Evolutionary conservation across 2,888 invertebrate species (phyloP), one percentile per base, ranked within the genome.

Genomic region (Lacanobia oleracea): DNA sequence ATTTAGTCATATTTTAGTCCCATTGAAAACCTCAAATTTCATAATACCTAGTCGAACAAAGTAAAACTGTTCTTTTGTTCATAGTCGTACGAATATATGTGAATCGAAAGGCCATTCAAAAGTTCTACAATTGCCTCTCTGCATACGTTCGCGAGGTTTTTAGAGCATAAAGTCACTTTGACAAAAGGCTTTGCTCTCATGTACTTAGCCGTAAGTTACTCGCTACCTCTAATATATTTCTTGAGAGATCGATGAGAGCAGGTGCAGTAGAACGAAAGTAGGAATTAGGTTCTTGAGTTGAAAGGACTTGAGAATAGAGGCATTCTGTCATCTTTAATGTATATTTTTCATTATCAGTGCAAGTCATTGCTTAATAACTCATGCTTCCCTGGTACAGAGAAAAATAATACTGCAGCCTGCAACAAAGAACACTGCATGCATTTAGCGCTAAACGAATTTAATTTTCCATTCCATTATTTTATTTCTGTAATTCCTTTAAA

Each of bases 101-200:
- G 74, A 70, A 50, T 63, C 40, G 53, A 70, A 63, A 69, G 14
- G 40, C 53, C 51, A 63, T 64, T 75, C 48, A 43, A 43, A 75
- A 63, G 48, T 75, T 63, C 27, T 40, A 75, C 59, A 69, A 69
- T 75, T 63, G 48, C 57, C 62, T 50, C 56, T 63, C 63, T 62
- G 62, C 69, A 53, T 59, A 75, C 51, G 51, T 59, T 67, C 33
- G 75, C 23, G 27, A 63, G 48, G 59, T 75, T 75, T 75, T 75
- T 75, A 59, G 59, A 60, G 75, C 53, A 53, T 63, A 75, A 53
- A 68, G 67, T 48, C 37, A 50, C 62, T 57, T 57, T 69, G 57
- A 59, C 21, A 74, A 74, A 67, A 54, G 60, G n/a, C 45, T 51
- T 67, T 21, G 43, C 40, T 51, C 14, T 70, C 33, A 14, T 56